Base-by-base conservation (phyloP, 2,113 vertebrate species). In the Notarius quadriscutis region DNA sequence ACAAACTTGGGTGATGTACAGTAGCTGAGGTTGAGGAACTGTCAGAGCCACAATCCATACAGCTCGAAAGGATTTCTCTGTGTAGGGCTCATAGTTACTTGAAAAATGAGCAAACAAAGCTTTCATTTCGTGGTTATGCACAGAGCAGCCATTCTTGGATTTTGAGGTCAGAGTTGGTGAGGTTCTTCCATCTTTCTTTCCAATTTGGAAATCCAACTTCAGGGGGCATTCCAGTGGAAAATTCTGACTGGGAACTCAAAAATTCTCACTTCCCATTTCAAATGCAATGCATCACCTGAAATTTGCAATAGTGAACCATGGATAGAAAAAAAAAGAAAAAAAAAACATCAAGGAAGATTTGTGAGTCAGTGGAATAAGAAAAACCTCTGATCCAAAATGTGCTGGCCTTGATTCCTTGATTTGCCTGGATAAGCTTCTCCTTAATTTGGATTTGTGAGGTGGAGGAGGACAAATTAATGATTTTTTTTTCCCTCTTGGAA, bases 361-460 rank as follows among this genome's bases (percentile, higher is more conserved):
- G 7, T 57, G 14, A 55, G 30, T 74, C 25, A 62, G 1, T 22
- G 60, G 34, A 69, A 79, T 14, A 71, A 5, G 5, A 87, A 84
- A 84, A 65, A 51, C 20, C 48, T 27, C 14, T 22, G 7, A 83
- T 50, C 30, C 1, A 27, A 71, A 83, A 60, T 81, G 25, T 48
- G 84, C 89, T 85, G 90, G 81, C 87, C 90, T 92, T 91, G 91
- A 94, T 92, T 93, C 87, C 90, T 92, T 91, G 91, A 94, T 92
- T 93, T 87, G 93, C 91, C 91, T 89, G 85, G 72, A 69, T 41
- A 55, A 91, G 93, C 91, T 91, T 92, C 78, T 94, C 92, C 93
- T 92, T 93, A 93, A 93, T 93, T 93, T 94, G 93, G 93, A 94
- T 94, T 95, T 92, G 93, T 93, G 94, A 94, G 94, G 94, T 93